Evolutionary conservation across 2,888 invertebrate genomes (phyloP).

Genomic region (Bombyx huttoni): DNA sequence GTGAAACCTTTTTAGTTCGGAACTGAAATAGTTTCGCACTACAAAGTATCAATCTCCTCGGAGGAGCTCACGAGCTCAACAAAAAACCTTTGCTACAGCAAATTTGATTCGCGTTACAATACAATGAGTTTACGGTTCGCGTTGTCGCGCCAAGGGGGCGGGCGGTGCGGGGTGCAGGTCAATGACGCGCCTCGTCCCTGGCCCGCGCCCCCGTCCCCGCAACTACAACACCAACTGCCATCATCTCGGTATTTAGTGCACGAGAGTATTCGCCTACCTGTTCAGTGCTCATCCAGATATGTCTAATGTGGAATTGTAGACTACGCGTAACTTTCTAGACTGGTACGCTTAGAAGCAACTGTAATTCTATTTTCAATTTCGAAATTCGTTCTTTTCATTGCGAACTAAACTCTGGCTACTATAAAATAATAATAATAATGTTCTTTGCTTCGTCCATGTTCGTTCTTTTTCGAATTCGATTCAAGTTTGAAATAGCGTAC

Average conservation of each 20-base stretch:
- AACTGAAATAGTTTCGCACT: too few relatives aligned
- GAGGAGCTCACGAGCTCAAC: not conserved
- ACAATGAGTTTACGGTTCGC: conserved; percentile 61
- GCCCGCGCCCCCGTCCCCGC: conserved; percentile 28
- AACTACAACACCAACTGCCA: conserved; percentile 17
- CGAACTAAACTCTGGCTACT: too few relatives aligned
- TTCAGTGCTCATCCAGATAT: conserved; percentile 13
- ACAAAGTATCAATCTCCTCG: not conserved
- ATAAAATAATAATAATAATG: too few relatives aligned
- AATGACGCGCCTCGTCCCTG: conserved; percentile 67
- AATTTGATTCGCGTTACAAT: conserved; percentile 56
- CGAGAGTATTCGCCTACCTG: conserved; percentile 15
- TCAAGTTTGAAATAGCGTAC: conserved; percentile 3
- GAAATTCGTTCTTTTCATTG: too few relatives aligned
- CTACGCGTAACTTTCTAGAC: not conserved
- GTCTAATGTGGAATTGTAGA: not conserved
- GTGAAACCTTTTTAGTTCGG: too few relatives aligned
- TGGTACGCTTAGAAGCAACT: not conserved
- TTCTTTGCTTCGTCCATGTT: too few relatives aligned
- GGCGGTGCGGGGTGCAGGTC: conserved; percentile 43
- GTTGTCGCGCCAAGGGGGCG: conserved; percentile 36
- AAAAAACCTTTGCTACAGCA: conserved; percentile 40
- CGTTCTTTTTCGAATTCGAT: conserved; percentile 20
- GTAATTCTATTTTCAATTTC: too few relatives aligned
- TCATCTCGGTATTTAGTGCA: conserved; percentile 2